These are phyloP conservation scores for Sarotherodon lohbergeri DNA, from an alignment of 2,113 vertebrate genomes.

Conservation along the genomic window DNA sequence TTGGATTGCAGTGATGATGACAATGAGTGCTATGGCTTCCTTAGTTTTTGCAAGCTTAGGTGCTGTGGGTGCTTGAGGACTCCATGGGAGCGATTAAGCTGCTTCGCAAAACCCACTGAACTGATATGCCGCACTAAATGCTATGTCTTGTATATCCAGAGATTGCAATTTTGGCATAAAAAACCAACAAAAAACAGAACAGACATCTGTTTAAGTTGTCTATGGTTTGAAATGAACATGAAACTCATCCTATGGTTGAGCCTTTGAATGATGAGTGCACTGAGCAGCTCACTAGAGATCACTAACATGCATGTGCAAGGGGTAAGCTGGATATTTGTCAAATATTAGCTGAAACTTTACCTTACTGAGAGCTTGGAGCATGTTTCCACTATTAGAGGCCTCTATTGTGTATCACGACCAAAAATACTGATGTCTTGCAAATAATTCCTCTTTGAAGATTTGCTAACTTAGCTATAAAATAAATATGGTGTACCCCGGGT, in stretches of 20 bases:
- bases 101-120: constrained; percentile 71
- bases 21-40: constrained; percentile 72
- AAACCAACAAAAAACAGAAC: background rate
- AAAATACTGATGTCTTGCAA: background rate
- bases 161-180: constrained; percentile 42
- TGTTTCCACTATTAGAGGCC: constrained; percentile 35
- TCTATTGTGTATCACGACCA: background rate
- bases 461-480: background rate
- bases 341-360: constrained; percentile 28
- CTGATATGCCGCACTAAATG: constrained; percentile 69
- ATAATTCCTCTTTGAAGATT: background rate
- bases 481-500: background rate
- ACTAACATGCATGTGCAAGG: constrained; percentile 80
- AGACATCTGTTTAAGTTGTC: constrained; percentile 41
- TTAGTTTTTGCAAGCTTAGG: constrained; percentile 75
- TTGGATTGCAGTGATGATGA: constrained; percentile 68
- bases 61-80: constrained; percentile 75
- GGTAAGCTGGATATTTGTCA: constrained; percentile 71
- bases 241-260: constrained; percentile 62
- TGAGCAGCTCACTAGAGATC: constrained; percentile 69
- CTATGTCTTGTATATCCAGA: constrained; percentile 61
- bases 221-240: constrained; percentile 61
- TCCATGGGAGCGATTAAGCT: constrained; percentile 63
- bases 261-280: constrained; percentile 72
- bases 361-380: constrained; percentile 41